These are phyloP conservation scores for Mionectes olivaceus DNA, from an alignment of 2,797 vertebrate genomes.

Conservation along the genomic window DNA sequence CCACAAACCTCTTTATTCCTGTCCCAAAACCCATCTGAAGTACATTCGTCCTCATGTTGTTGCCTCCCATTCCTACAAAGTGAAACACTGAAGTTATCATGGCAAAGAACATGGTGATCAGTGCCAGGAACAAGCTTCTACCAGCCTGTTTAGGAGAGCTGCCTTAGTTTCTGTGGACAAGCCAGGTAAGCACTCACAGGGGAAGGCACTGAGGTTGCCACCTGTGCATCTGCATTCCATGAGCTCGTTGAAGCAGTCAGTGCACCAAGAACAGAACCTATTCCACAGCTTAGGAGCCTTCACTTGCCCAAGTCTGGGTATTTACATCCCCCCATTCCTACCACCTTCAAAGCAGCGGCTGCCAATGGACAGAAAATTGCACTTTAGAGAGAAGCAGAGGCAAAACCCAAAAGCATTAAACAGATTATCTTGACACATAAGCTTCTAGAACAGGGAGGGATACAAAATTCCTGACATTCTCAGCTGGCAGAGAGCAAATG, in stretches of 20 bases:
- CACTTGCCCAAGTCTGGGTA: neutral
- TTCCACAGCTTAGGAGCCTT: neutral
- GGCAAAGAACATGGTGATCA: neutral
- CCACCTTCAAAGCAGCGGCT: neutral
- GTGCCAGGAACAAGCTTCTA: neutral
- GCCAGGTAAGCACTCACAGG: accelerated
- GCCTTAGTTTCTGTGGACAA: neutral
- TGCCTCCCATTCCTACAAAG: neutral
- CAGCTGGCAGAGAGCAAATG: slow-evolving; percentile 64
- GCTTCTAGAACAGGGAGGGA: neutral
- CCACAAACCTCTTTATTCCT: neutral
- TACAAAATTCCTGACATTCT: slow-evolving; percentile 68
- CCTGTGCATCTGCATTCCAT: accelerated
- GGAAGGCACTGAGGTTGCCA: neutral
- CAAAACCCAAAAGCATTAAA: neutral
- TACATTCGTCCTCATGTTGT: neutral
- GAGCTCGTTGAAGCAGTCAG: accelerated
- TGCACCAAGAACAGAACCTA: neutral
- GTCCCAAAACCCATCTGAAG: neutral
- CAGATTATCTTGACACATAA: neutral
- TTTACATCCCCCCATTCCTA: neutral
- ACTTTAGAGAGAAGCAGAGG: neutral
- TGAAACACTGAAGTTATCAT: accelerated
- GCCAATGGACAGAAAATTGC: neutral
- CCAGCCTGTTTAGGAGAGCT: neutral